These are phyloP conservation scores for Tineola bisselliella DNA, from an alignment of 2,888 invertebrate genomes.

Conservation along the genomic window DNA sequence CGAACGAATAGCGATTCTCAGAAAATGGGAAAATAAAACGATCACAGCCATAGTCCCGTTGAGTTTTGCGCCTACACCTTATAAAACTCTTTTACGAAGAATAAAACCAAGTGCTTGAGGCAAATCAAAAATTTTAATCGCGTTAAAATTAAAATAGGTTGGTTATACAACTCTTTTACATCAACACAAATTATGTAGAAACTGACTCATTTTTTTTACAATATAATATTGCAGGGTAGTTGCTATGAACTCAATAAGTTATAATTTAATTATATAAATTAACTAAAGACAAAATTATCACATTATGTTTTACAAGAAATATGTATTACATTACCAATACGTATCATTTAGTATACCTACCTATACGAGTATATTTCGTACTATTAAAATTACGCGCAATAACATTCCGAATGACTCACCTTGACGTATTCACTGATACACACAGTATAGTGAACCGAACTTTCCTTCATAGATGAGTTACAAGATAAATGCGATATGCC, in stretches of 20 bases:
- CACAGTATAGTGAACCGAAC: constrained; percentile 10
- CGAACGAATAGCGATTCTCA: constrained; percentile 32
- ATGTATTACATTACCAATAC: too few relatives aligned
- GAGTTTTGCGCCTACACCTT: constrained; percentile 26
- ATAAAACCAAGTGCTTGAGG: background rate
- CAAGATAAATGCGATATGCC: constrained; percentile 23
- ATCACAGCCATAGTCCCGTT: constrained; percentile 50
- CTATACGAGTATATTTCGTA: too few relatives aligned
- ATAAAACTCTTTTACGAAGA: constrained; percentile 5
- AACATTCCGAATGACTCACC: constrained; percentile 9
- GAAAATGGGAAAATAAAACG: constrained; percentile 43
- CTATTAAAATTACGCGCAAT: background rate
- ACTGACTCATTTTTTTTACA: too few relatives aligned
- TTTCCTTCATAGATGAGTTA: constrained; percentile 18
- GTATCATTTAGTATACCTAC: too few relatives aligned
- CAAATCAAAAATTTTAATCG: background rate
- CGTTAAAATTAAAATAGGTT: background rate
- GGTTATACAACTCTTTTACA: too few relatives aligned
- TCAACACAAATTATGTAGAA: too few relatives aligned
- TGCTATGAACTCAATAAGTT: too few relatives aligned
- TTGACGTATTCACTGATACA: constrained; percentile 6
- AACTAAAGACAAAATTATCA: too few relatives aligned
- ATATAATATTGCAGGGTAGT: too few relatives aligned
- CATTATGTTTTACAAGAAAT: too few relatives aligned
- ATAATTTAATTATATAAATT: too few relatives aligned